Evolutionary conservation across 2,888 invertebrate genomes (phyloP).

Genomic region (Cataglyphis altisquamis): DNA sequence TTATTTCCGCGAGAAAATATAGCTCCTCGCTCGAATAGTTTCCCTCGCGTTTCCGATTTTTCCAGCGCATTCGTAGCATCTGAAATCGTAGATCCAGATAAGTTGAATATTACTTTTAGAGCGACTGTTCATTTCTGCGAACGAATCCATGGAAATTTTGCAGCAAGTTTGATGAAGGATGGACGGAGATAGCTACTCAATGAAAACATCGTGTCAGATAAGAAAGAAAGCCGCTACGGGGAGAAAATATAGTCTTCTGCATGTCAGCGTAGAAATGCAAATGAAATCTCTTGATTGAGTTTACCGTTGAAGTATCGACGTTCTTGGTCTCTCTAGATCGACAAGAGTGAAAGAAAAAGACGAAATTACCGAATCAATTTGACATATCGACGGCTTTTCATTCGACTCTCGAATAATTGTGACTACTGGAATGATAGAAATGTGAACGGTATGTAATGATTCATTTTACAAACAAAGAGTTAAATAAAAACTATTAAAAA

Average conservation of each 20-base stretch:
- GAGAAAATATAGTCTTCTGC: conserved; percentile 50
- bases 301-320: conserved; percentile 62
- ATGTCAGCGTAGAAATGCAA: conserved; percentile 67
- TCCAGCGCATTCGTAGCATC: background rate
- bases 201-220: conserved; percentile 59
- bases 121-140: conserved; percentile 27
- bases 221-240: conserved; percentile 47
- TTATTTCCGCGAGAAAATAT: conserved; percentile 20
- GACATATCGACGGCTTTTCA: conserved; percentile 74
- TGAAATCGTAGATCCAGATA: conserved; percentile 16
- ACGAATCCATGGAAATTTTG: conserved; percentile 14
- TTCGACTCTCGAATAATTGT: conserved; percentile 67
- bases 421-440: conserved; percentile 63
- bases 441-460: conserved; percentile 48
- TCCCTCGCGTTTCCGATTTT: conserved; percentile 5
- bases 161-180: background rate
- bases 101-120: conserved; percentile 41
- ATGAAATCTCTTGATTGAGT: conserved; percentile 76
- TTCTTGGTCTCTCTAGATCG: conserved; percentile 27
- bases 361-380: conserved; percentile 58
- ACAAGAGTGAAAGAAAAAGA: conserved; percentile 57
- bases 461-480: conserved; percentile 48
- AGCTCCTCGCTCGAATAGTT: background rate
- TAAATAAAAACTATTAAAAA: background rate
- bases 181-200: conserved; percentile 8